Evolutionary conservation across 2,888 invertebrate species (phyloP).

Genomic region (Crioceris asparagi): DNA sequence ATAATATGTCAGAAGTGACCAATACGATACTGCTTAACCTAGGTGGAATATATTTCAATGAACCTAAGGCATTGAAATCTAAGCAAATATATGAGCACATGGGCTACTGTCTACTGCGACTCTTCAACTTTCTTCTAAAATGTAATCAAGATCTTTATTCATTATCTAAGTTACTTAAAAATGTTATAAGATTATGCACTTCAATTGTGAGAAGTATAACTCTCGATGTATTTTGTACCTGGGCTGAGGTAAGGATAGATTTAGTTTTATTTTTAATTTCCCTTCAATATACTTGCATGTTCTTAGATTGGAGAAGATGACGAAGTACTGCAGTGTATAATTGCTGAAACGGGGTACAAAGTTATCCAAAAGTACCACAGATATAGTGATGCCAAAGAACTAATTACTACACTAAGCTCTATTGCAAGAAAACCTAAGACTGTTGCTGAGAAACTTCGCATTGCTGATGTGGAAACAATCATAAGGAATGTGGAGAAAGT

Average conservation of each 20-base stretch:
- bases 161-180: slow-evolving; percentile 22
- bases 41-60: slow-evolving; percentile 21
- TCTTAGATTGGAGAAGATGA: slow-evolving; percentile 26
- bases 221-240: slow-evolving; percentile 30
- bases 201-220: slow-evolving; percentile 28
- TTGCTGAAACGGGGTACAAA: slow-evolving; percentile 29
- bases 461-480: slow-evolving; percentile 27
- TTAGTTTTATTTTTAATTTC: neutral
- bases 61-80: slow-evolving; percentile 20
- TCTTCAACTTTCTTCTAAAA: slow-evolving; percentile 26
- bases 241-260: slow-evolving; percentile 32
- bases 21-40: slow-evolving; percentile 25
- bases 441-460: slow-evolving; percentile 27
- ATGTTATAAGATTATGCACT: slow-evolving; percentile 22
- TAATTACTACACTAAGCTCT: slow-evolving; percentile 26
- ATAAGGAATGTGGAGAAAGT: slow-evolving; percentile 27
- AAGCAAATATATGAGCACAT: slow-evolving; percentile 27
- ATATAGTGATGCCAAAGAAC: slow-evolving; percentile 24
- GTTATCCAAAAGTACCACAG: slow-evolving; percentile 29
- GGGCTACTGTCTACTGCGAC: slow-evolving; percentile 26
- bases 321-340: slow-evolving; percentile 27
- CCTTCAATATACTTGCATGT: no score
- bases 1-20: slow-evolving; percentile 20
- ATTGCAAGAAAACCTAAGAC: slow-evolving; percentile 33
- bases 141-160: slow-evolving; percentile 17